Percentiles rank a stretch among this genome's conserved stretches.
phyloP scores from a whole-genome alignment of 35 echinoderm and acorn worm genomes.

The Stichopus chloronotus region DNA sequence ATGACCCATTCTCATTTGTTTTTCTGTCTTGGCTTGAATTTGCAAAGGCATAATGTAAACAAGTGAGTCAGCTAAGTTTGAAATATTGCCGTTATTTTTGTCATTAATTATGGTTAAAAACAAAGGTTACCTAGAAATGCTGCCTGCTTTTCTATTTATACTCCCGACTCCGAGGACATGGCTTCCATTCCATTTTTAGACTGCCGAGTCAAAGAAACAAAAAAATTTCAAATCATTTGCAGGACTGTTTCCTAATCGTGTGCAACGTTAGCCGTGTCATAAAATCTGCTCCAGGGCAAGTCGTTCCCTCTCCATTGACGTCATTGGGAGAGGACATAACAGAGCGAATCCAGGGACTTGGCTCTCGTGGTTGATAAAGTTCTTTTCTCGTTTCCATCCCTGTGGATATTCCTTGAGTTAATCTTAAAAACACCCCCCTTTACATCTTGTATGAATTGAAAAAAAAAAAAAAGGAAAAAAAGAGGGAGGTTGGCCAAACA shows the following conservation, averaged over 20 bases:
- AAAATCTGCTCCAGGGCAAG: slow-evolving; percentile 35
- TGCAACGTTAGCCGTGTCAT: slow-evolving; percentile 28
- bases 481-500: background rate
- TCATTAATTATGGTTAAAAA: slow-evolving; percentile 8
- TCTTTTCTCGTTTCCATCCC: slow-evolving; percentile 1
- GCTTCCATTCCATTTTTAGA: slow-evolving; percentile 18
- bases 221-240: slow-evolving; percentile 9
- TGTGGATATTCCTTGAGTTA: slow-evolving; percentile 16
- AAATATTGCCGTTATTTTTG: slow-evolving; percentile 17
- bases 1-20: background rate
- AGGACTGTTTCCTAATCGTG: background rate
- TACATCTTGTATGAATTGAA: background rate
- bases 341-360: slow-evolving; percentile 9
- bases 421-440: slow-evolving; percentile 21
- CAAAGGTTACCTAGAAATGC: background rate
- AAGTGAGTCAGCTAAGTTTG: background rate
- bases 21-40: background rate
- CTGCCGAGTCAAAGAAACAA: slow-evolving; percentile 17
- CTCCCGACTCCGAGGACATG: slow-evolving; percentile 18
- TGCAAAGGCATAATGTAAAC: slow-evolving; percentile 16
- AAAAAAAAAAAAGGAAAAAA: background rate
- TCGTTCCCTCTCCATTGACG: background rate
- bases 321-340: slow-evolving; percentile 26
- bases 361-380: background rate
- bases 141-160: slow-evolving; percentile 1